A percentile compares a stretch with the other conserved stretches of the same genome.
phyloP scores from a whole-genome alignment of 2,888 invertebrate genomes.

The Lysandra coridon region DNA sequence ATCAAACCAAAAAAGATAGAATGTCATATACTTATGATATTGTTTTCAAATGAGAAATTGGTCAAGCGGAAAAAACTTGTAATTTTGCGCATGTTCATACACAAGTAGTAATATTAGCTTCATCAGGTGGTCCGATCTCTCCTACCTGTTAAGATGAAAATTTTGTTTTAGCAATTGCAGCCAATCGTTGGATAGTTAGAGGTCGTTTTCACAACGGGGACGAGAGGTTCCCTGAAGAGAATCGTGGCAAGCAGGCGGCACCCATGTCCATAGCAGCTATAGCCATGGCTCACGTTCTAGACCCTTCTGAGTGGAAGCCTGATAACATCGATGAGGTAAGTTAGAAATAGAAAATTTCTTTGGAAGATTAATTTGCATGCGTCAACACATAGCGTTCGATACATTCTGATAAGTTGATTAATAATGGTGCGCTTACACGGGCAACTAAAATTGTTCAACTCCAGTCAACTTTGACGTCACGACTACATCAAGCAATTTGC shows the following conservation, averaged over 20 bases:
- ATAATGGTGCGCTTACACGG: too few species aligned
- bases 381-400: too few species aligned
- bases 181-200: slow-evolving; percentile 66
- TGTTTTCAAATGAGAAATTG: not conserved
- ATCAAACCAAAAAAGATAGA: too few species aligned
- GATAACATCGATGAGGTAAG: slow-evolving; percentile 64
- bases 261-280: slow-evolving; percentile 65
- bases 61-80: not conserved
- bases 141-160: not conserved
- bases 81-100: not conserved
- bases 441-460: too few species aligned
- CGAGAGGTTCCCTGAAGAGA: slow-evolving; percentile 61
- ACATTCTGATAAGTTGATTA: too few species aligned
- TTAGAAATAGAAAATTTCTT: too few species aligned
- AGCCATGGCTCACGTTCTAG: slow-evolving; percentile 60
- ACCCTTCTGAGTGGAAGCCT: slow-evolving; percentile 59
- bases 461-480: too few species aligned
- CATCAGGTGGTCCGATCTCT: not conserved
- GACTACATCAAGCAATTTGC: too few species aligned
- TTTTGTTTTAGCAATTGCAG: slow-evolving; percentile 57
- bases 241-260: slow-evolving; percentile 65
- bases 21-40: too few species aligned
- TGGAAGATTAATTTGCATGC: too few species aligned
- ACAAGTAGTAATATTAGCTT: not conserved
- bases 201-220: slow-evolving; percentile 69